Conservation (phyloP, 2,113 vertebrate species). For the Mystacornis crossleyi region DNA sequence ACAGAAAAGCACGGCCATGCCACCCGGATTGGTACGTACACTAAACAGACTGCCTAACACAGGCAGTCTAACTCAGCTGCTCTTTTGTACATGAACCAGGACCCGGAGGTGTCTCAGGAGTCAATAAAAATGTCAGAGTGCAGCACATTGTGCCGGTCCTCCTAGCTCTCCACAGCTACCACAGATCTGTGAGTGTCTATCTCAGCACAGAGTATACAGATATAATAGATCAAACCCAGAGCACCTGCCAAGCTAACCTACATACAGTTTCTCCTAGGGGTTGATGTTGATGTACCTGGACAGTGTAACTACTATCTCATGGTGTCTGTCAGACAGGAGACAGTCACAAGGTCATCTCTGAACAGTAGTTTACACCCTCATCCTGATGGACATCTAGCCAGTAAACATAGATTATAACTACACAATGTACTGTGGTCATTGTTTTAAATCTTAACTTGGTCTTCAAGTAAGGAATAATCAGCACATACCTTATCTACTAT, state of each 20-base stretch:
- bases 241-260: not conserved
- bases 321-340: not conserved
- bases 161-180: not conserved
- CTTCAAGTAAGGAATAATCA: not conserved
- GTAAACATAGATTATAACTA: not conserved
- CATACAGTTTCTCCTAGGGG: not conserved
- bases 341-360: not conserved
- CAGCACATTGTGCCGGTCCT: rapidly evolving
- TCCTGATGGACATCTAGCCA: not conserved
- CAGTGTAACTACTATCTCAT: not conserved
- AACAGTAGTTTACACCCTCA: not conserved
- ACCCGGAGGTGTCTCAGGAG: not conserved
- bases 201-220: not conserved
- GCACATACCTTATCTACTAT: not conserved
- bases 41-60: too few species aligned
- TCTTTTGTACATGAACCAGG: not conserved
- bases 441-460: not conserved
- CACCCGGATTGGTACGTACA: rapidly evolving
- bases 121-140: not conserved
- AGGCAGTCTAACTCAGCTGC: not conserved
- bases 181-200: not conserved
- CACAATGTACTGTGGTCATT: not conserved
- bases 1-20: not conserved
- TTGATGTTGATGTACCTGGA: not conserved
- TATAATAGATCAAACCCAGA: rapidly evolving